These are phyloP conservation scores for Plutella xylostella DNA, from an alignment of 2,888 invertebrate genomes.

Conservation along the genomic window DNA sequence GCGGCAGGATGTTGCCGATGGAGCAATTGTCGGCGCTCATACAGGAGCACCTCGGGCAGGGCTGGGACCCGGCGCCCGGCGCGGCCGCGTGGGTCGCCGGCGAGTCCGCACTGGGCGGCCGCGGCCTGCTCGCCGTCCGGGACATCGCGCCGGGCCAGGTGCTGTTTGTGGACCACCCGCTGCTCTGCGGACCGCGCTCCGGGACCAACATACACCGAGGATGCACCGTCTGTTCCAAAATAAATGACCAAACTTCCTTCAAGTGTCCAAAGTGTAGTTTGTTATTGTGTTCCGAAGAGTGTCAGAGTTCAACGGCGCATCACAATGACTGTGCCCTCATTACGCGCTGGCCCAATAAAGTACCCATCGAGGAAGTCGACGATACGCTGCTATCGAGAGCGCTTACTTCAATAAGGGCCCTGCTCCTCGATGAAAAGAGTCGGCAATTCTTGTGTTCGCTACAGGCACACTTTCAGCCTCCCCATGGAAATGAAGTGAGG, in stretches of 20 bases:
- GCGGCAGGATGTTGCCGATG: constrained; percentile 64
- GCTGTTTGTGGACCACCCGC: constrained; percentile 77
- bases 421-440: constrained; percentile 52
- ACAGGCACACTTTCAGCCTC: constrained; percentile 62
- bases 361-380: constrained; percentile 46
- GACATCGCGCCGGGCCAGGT: constrained; percentile 76
- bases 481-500: constrained; percentile 70
- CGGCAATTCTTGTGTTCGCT: constrained; percentile 61
- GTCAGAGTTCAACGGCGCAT: constrained; percentile 72
- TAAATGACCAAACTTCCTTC: constrained; percentile 41
- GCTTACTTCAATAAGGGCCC: constrained; percentile 46
- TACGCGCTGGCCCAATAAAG: constrained; percentile 66
- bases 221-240: constrained; percentile 75
- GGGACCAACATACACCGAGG: constrained; percentile 64
- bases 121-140: constrained; percentile 77
- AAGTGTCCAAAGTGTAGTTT: constrained; percentile 76
- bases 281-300: constrained; percentile 75
- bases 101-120: constrained; percentile 73
- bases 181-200: constrained; percentile 77
- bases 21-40: constrained; percentile 60
- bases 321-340: constrained; percentile 74
- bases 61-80: constrained; percentile 28
- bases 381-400: constrained; percentile 42
- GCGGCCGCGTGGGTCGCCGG: constrained; percentile 70
- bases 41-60: constrained; percentile 52